Percentiles rank a stretch among this genome's conserved stretches.
phyloP scores from a whole-genome alignment of 2,113 vertebrate species.

The Todiramphus saurophagus region DNA sequence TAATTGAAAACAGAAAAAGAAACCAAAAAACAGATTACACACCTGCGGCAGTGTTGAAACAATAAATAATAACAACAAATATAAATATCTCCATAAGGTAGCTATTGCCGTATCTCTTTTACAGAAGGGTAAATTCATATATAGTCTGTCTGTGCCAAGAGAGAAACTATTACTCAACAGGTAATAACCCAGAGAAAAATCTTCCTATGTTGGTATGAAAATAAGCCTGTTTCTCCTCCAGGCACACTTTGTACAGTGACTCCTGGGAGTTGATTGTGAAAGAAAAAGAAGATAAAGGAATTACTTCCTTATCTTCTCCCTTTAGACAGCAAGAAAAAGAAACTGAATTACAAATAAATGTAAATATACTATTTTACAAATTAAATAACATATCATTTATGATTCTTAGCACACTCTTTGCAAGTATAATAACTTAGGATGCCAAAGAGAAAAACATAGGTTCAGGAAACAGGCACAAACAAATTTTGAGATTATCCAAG shows the following conservation, averaged over 20 bases:
- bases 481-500: neutral
- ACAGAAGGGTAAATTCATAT: neutral
- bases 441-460: neutral
- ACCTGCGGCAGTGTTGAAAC: neutral
- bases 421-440: neutral
- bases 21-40: neutral
- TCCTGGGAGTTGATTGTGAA: neutral
- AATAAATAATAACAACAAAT: neutral
- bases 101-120: neutral
- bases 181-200: neutral
- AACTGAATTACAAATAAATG: neutral
- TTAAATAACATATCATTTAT: neutral
- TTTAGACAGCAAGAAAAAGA: neutral
- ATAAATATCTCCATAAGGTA: neutral
- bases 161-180: neutral
- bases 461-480: neutral
- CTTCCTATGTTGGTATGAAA: neutral
- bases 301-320: neutral
- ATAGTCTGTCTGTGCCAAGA: neutral
- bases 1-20: neutral
- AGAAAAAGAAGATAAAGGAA: neutral
- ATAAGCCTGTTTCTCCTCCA: neutral
- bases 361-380: neutral
- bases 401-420: neutral
- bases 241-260: neutral